Evolutionary conservation across 2,113 vertebrate species (phyloP), one percentile per base, ranked within the genome.

Genomic region (Prionailurus bengalensis): DNA sequence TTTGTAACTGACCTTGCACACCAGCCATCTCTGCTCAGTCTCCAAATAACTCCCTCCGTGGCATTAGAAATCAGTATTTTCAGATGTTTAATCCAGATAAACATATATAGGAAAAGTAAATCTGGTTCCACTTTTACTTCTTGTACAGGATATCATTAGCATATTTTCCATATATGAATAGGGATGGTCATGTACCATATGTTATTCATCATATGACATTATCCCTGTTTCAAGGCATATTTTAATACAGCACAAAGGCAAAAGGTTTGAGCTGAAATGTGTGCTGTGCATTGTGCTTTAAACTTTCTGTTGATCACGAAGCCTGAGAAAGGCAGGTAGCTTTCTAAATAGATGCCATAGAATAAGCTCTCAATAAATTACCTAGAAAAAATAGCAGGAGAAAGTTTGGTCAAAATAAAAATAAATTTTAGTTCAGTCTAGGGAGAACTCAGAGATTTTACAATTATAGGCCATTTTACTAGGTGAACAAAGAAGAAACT

Each of bases 81-180:
- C 95, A 97, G 71, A 85, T 95, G 45, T 83, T 91, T 93, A 92
- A 88, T 88, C 65, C 76, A 95, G 76, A 94, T 92, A 80, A 93
- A 94, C 7, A 16, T 42, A 71, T 81, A 33, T 23, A 86, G 58
- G 63, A 93, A 95, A 93, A 91, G 63, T 91, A 95, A 93, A 86
- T 96, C 71, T 97, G 89, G 61, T 80, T 95, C 85, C 74, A 91
- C 29, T 97, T 91, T 91, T 91, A 91, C 73, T 97, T 98, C 61
- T 61, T 93, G 39, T 89, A 85, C 17, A 82, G 78, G 91, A 82
- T 89, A 65, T 85, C 88, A 92, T 98, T 97, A 97, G 89, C 96
- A 95, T 97, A 81, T 94, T 96, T 96, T 95, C 94, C 61, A 94
- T 93, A 93, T 93, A 70, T 83, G 73, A 97, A 92, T 58, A 90